Base-by-base conservation (phyloP, 2,888 invertebrate genomes). In the Hemistola chrysoprasaria region DNA sequence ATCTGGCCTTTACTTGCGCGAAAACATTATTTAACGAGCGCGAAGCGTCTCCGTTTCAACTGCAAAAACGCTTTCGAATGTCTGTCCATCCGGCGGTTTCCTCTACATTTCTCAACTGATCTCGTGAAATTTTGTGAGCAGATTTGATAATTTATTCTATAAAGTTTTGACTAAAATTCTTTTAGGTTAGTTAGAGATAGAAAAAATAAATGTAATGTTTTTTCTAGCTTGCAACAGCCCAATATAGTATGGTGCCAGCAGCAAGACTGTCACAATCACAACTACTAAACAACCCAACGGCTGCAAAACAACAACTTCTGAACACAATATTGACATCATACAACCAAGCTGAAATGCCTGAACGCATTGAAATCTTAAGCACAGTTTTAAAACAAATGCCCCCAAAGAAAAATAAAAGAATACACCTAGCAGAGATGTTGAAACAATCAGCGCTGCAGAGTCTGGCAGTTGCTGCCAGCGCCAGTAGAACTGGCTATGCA, bases 391-490 rank as follows among this genome's bases (percentile, higher is more conserved):
- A 64, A 41, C 61, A 65, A 25, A 47, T 59, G 10, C 58, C 71
- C 0, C 35, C 56, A 0, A 62, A 46, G 11, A 30, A 44, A 5
- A 53, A 48, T 8, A 59, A 61, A 42, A 53, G 64, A 9, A 55
- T 65, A 6, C 54, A 55, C 8, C 50, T 71, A 43, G 65, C 71
- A 0, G 71, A 75, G 11, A 45, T 61, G 1, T 54, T 72, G 1
- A 70, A 59, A 29, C 59, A 70, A 22, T 60, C 69, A 0, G 74
- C 73, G 0, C 40, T 74, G 0, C 64, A 71, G 25, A 78, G 64
- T 37, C 33, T 78, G 5, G 45, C 63, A 31, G 44, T 53, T 0
- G 72, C 73, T 0, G 57, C 65, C 0, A 67, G 56, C 22, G 52
- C 59, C 0, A 63, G 57, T 31, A 57, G 59, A 16, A 10, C 23